Percentiles rank a stretch among this genome's conserved stretches.
phyloP scores from a whole-genome alignment of 2,113 vertebrate genomes.

The Prietella phreatophila region DNA sequence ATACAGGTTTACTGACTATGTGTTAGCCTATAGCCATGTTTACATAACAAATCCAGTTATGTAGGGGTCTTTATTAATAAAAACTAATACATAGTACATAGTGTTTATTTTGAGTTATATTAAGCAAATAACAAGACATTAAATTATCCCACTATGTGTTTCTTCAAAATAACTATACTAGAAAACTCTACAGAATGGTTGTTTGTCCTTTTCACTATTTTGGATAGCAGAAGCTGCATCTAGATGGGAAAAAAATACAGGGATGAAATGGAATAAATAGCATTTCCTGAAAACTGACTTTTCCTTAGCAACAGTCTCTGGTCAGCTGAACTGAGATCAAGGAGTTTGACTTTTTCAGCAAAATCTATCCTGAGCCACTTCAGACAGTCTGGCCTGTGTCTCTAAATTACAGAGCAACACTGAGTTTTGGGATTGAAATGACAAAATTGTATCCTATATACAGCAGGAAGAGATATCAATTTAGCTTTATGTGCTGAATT shows the following conservation, averaged over 20 bases:
- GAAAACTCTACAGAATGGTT: background rate
- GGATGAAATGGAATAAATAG: constrained; percentile 20
- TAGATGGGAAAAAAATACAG: constrained; percentile 21
- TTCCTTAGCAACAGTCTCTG: constrained; percentile 34
- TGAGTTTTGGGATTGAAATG: background rate
- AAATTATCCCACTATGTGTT: background rate
- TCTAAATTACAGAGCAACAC: constrained; percentile 14
- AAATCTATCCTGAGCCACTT: background rate
- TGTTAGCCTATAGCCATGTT: background rate
- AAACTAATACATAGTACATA: background rate
- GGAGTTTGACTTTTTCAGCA: background rate
- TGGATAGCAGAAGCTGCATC: background rate
- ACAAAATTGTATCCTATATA: background rate
- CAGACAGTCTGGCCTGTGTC: background rate
- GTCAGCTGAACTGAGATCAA: constrained; percentile 19
- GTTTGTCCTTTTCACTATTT: background rate
- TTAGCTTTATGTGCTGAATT: constrained; percentile 14
- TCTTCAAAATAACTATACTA: background rate
- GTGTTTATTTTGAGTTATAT: background rate
- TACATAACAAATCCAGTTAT: background rate
- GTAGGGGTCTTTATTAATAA: background rate
- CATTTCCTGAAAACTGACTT: constrained; percentile 38
- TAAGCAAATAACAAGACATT: background rate
- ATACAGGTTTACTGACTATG: background rate
- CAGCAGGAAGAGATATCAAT: background rate